These are phyloP conservation scores for Eriocheir sinensis DNA, from an alignment of 1,140 invertebrate genomes.

Conservation along the genomic window DNA sequence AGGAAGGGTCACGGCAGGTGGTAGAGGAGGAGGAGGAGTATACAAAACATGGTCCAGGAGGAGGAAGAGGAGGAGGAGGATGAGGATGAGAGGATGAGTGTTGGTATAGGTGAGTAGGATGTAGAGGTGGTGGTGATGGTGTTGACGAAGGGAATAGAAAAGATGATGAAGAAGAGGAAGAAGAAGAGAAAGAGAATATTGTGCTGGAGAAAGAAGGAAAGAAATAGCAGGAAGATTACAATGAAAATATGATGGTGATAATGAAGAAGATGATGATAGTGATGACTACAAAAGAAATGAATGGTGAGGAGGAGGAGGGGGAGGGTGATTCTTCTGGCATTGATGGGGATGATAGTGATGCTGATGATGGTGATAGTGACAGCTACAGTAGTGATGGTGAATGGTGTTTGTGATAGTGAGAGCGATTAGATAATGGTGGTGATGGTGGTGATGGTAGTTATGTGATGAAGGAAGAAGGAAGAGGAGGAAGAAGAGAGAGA, in stretches of 20 bases:
- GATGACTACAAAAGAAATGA: background rate
- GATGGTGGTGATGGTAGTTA: background rate
- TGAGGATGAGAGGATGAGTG: too few relatives aligned
- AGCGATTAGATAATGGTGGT: background rate
- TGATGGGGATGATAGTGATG: background rate
- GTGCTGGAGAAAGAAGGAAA: background rate
- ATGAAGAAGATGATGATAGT: background rate
- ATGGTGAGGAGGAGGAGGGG: background rate
- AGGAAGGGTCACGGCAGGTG: background rate
- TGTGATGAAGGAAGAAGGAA: background rate
- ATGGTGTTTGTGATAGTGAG: slow-evolving; percentile 22
- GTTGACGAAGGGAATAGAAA: background rate
- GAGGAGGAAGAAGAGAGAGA: background rate
- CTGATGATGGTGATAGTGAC: background rate
- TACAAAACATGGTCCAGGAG: background rate
- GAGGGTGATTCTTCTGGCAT: background rate
- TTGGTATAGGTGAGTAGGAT: background rate
- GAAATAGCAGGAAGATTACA: background rate
- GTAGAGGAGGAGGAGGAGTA: background rate
- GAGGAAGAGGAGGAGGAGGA: slow-evolving; percentile 7
- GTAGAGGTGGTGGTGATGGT: background rate
- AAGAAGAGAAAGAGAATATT: background rate
- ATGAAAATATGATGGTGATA: background rate
- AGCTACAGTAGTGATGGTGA: background rate
- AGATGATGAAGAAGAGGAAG: background rate